Base-by-base conservation (phyloP, 2,797 vertebrate genomes). In the Buceros bicornis region DNA sequence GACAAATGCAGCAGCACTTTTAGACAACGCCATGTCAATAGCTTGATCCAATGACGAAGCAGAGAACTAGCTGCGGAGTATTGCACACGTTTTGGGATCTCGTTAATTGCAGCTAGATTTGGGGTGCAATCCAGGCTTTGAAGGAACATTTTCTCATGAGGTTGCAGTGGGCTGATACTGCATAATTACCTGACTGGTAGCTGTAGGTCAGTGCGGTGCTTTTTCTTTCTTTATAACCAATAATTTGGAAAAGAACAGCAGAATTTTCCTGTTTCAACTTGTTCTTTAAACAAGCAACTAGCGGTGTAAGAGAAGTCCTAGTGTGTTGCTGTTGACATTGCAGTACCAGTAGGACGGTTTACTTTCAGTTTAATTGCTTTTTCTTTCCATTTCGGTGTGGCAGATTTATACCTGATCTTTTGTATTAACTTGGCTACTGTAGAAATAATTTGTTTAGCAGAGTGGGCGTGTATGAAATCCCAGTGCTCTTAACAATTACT, bases 1-100 rank as follows among this genome's bases (percentile, higher is more conserved):
- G 56, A 42, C 16, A 15, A 64, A 19, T 16, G 33, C 51, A 58
- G 56, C n/a, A 47, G 0, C 11, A 1, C 50, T 29, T 51, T 35
- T 0, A 1, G 45, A 37, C 1, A 2, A 4, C 7, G 5, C 13
- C 2, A 0, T 13, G 7, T 47, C 54, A 35, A 61, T 29, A 29
- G 12, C 66, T 57, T 69, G 43, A 33, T 58, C 16, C 13, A 45
- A 0, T 10, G 13, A n/a, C 13, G 47, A 78, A 64, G 40, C 37
- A 33, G 45, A 70, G 21, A 45, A 5, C 14, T 53, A 45, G 11
- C 42, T 57, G 31, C 53, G 60, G 89, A 45, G 42, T 26, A 9
- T 0, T 53, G 20, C 12, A 0, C 2, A 0, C 15, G 8, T 73
- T 89, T 61, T 42, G 29, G 37, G 33, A 58, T 29, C 26, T 86